Evolutionary conservation across 2,888 invertebrate genomes (phyloP), one percentile per base, ranked within the genome.

Genomic region (Apodemia hepburni): DNA sequence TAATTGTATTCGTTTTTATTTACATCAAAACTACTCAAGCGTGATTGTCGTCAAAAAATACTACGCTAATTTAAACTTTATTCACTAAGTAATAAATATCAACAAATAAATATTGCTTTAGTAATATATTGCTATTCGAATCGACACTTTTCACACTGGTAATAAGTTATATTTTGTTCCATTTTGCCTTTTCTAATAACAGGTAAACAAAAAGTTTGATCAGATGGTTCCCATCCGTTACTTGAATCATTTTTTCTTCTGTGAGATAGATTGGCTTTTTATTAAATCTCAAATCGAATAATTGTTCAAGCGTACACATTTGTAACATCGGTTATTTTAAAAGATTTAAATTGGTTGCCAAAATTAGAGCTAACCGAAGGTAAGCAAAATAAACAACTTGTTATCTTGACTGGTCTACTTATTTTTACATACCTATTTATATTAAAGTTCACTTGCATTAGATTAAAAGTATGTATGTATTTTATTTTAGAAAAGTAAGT

Each of bases 261-360:
- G 77, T 80, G 78, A 79, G 81, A 79, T 82, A 86, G 87, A 88
- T 88, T 86, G 83, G 72, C 71, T 86, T 87, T 87, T 87, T 87
- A 72, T 82, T 63, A 68, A 45, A 65, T 62, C 58, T 51, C 54
- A 57, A 57, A 29, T 57, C n/a, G 54, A 57, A 29, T 57, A 27
- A 57, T 57, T 57, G 54, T 57, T 57, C 54, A 57, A 57, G 54
- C 29, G 54, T 54, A 54, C 54, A 54, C 27, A 27, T 54, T 54
- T 54, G 12, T 54, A 27, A 54, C 15, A 54, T 3, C 27, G 3
- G 5, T 54, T 29, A 11, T 27, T 27, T 27, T 3, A 27, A 54
- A 12, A 4, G 12, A 27, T 29, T 45, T 1, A 45, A 15, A 54
- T 54, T 29, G 3, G 29, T 29, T 29, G 54, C n/a, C n/a, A 45